Percentiles rank a stretch among this genome's conserved stretches.
These are phyloP conservation scores for Eupithecia inturbata DNA, from an alignment of 2,888 invertebrate genomes.

Conservation along the genomic window DNA sequence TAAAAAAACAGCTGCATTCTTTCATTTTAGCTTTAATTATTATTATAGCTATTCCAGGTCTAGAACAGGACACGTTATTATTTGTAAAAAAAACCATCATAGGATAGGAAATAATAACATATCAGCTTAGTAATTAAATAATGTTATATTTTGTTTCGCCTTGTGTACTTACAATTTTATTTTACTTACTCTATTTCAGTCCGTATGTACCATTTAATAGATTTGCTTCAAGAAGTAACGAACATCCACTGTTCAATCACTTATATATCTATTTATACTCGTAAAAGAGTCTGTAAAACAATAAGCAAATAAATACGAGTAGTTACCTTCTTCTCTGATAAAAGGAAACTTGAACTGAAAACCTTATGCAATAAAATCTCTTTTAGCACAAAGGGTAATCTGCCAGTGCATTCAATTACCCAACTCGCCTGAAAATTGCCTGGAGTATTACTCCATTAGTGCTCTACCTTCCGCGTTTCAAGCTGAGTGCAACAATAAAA, in stretches of 20 bases:
- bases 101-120: too few species aligned
- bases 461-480: constrained; percentile 7
- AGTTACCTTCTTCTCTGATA: constrained; percentile 2
- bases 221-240: too few species aligned
- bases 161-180: too few species aligned
- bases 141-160: too few species aligned
- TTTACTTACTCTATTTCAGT: too few species aligned
- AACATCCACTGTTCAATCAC: not conserved
- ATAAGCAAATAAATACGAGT: not conserved
- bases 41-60: too few species aligned
- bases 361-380: constrained; percentile 16
- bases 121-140: too few species aligned
- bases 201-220: too few species aligned
- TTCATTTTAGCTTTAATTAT: too few species aligned
- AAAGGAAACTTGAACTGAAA: constrained; percentile 6
- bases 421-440: constrained; percentile 24
- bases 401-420: constrained; percentile 33
- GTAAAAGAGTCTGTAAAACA: not conserved
- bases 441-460: constrained; percentile 28
- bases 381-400: constrained; percentile 24
- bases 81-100: too few species aligned
- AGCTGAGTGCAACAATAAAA: constrained; percentile 16
- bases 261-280: not conserved
- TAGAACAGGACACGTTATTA: too few species aligned
- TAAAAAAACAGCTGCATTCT: too few species aligned